Percentiles rank a stretch among this genome's conserved stretches.
These are phyloP conservation scores for Oligia fasciuncula DNA, from an alignment of 2,888 invertebrate species.

Conservation along the genomic window DNA sequence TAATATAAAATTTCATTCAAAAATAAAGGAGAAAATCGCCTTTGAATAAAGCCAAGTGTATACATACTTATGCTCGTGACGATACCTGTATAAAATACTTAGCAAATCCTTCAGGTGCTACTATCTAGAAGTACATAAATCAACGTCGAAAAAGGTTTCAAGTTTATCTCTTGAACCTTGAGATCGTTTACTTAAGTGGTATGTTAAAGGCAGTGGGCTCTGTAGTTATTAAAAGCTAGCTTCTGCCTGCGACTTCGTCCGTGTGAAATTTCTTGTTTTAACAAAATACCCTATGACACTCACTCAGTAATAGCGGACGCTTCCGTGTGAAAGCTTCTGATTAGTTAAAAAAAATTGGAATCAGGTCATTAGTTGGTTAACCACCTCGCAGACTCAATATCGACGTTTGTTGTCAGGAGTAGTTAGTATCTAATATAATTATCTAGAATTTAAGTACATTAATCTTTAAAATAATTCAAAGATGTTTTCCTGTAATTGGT, in stretches of 20 bases:
- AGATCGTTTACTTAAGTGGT: conserved; percentile 12
- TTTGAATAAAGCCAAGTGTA: too few species aligned
- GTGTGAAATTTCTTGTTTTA: not conserved
- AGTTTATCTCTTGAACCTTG: conserved; percentile 31
- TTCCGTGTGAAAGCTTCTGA: not conserved
- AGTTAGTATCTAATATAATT: too few species aligned
- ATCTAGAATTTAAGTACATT: too few species aligned
- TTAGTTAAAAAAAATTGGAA: not conserved
- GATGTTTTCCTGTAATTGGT: too few species aligned
- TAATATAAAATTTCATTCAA: too few species aligned
- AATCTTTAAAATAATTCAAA: too few species aligned
- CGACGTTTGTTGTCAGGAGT: too few species aligned
- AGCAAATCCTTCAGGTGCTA: not conserved
- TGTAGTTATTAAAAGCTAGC: not conserved
- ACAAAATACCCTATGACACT: not conserved
- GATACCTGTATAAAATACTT: conserved; percentile 10
- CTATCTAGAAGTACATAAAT: conserved; percentile 50
- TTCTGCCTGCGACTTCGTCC: not conserved
- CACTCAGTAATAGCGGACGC: too few species aligned
- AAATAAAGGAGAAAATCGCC: too few species aligned
- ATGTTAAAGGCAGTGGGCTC: conserved; percentile 11
- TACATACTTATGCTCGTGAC: too few species aligned
- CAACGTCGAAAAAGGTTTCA: conserved; percentile 41
- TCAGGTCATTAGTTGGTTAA: too few species aligned
- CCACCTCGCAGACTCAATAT: too few species aligned